Conservation (phyloP, 1,140 invertebrate genomes). For the Aricia agestis region DNA sequence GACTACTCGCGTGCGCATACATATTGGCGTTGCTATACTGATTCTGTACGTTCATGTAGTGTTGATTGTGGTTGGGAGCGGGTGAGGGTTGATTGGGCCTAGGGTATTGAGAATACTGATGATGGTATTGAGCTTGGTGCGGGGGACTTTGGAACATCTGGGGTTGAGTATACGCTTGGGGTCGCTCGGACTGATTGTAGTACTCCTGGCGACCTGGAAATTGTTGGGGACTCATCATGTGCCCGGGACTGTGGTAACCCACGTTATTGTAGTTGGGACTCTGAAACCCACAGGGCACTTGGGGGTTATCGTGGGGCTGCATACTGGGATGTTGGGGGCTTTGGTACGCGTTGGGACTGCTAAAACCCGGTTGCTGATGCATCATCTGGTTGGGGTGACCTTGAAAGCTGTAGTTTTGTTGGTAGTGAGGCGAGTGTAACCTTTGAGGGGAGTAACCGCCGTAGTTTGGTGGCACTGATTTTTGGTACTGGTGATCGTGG, state of each 20-base stretch:
- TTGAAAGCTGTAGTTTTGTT: conserved; percentile 61
- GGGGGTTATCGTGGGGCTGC: conserved; percentile 53
- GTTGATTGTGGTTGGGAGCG: conserved; percentile 42
- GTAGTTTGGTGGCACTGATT: conserved; percentile 51
- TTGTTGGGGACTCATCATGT: conserved; percentile 64
- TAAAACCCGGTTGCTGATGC: conserved; percentile 48
- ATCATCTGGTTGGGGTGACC: conserved; percentile 53
- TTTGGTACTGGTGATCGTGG: conserved; percentile 73
- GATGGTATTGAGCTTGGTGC: conserved; percentile 54
- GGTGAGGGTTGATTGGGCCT: conserved; percentile 44
- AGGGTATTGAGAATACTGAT: conserved; percentile 56
- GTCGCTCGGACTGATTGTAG: conserved; percentile 53
- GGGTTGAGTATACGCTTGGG: conserved; percentile 65
- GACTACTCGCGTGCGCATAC: conserved; percentile 43
- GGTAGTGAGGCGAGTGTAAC: conserved; percentile 48
- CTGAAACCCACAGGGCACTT: conserved; percentile 56
- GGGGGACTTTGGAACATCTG: conserved; percentile 64
- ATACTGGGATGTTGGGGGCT: conserved; percentile 60
- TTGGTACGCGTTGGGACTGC: conserved; percentile 58
- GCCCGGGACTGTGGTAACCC: conserved; percentile 60
- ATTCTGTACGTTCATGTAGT: conserved; percentile 46
- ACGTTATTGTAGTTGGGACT: conserved; percentile 61
- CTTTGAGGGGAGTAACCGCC: conserved; percentile 65
- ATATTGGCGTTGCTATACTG: conserved; percentile 56
- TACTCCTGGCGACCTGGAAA: conserved; percentile 55